Evolutionary conservation across 2,113 vertebrate genomes (phyloP).

Genomic region (Carlito syrichta): DNA sequence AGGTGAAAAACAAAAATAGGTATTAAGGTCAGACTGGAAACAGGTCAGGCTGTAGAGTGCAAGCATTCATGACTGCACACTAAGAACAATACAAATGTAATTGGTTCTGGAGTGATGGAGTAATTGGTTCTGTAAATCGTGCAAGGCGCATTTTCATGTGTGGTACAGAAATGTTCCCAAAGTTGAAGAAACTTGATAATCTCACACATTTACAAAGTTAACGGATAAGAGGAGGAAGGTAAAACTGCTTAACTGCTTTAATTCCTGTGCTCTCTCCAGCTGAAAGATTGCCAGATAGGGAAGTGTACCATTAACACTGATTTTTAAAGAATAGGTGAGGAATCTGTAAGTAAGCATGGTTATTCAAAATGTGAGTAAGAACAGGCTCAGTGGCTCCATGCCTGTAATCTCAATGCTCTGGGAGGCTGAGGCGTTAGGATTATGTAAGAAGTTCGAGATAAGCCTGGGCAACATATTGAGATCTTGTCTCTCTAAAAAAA

Average conservation of each 20-base stretch:
- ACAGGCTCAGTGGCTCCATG: no score
- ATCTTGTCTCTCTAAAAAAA: no score
- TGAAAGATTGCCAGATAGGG: neutral
- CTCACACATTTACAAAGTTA: neutral
- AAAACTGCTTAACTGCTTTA: neutral
- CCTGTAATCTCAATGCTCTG: no score
- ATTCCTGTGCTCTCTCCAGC: neutral
- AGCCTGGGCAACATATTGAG: no score
- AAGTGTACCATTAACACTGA: neutral
- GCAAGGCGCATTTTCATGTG: neutral
- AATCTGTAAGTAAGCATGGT: neutral
- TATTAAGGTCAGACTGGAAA: neutral
- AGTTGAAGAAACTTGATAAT: neutral
- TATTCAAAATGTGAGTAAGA: neutral
- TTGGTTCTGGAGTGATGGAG: neutral
- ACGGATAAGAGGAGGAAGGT: neutral
- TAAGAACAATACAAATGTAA: neutral
- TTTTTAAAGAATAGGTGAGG: neutral
- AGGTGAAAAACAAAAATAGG: neutral
- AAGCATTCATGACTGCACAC: neutral
- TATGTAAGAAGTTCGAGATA: no score
- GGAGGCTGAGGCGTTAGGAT: no score
- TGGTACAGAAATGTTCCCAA: neutral
- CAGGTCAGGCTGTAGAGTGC: neutral
- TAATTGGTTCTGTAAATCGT: neutral